Evolutionary conservation across 2,888 invertebrate genomes (phyloP), one percentile per base, ranked within the genome.

Genomic region (Aphidoletes aphidimyza): DNA sequence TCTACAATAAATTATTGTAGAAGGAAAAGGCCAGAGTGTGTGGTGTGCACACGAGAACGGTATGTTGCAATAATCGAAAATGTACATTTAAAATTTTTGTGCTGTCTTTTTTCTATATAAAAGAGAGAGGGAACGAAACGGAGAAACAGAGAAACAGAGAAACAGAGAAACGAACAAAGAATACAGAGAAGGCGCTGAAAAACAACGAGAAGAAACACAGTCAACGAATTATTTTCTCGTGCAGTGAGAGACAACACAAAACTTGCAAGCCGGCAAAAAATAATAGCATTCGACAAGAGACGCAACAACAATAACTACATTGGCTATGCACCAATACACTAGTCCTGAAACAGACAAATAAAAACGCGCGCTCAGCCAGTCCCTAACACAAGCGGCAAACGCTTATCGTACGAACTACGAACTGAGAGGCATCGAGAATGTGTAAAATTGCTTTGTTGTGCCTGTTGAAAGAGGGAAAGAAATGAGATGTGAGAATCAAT

Each of bases 271-370:
- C 81, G 81, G 81, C 81, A 81, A 81, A 78, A 37, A 81, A 81
- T 37, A n/a, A 81, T 81, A 81, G 69, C 69, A 69, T 30, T 30
- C 34, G 3, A 30, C 5, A 26, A 54, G 19, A n/a, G 54, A 54
- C 54, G 54, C 54, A 54, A 54, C 69, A 81, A 81, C 36, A 81
- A 81, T n/a, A 81, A 81, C 36, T 81, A 81, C 37, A 81, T 81
- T 81, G 37, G 36, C 37, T 37, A 36, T 36, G 22, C 81, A 81
- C 36, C 81, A 81, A 19, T 22, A 69, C 69, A 34, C 69, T 0
- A 14, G 22, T 8, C 14, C 69, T 9, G 26, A 14, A 69, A 37
- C 22, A 81, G n/a, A 69, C 81, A 5, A 36, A 81, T 81, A 81
- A 37, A 78, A 81, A 69, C 36, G 69, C 81, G 37, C 37, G 36